phyloP scores from a whole-genome alignment of 2,888 invertebrate species.

The Cephus pygmeus region DNA sequence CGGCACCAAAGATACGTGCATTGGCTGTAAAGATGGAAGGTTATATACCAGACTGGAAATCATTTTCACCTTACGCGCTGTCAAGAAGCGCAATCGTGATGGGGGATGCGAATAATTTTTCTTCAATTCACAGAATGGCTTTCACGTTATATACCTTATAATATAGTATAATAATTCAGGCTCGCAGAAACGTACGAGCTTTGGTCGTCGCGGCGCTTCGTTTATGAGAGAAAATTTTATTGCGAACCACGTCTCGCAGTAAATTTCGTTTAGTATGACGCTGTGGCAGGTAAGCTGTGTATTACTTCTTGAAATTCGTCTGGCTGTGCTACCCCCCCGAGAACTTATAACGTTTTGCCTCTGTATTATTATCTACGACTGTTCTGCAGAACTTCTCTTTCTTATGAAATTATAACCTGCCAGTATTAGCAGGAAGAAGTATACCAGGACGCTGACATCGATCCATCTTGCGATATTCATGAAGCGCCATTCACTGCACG shows the following conservation, averaged over 20 bases:
- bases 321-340: neutral
- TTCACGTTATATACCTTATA: neutral
- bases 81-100: neutral
- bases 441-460: neutral
- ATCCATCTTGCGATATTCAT: neutral
- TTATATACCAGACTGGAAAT: neutral
- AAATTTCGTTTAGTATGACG: constrained; percentile 1
- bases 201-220: neutral
- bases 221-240: neutral
- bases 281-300: neutral
- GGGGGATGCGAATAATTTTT: neutral
- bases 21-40: neutral
- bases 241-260: neutral
- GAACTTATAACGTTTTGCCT: neutral
- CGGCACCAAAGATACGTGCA: neutral
- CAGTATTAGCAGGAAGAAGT: neutral
- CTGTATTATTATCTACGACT: neutral
- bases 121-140: neutral
- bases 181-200: neutral
- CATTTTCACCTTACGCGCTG: neutral
- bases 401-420: neutral
- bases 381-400: neutral
- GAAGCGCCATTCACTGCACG: neutral
- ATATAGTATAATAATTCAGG: neutral
- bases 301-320: neutral